These are phyloP conservation scores for Periplaneta americana DNA, from an alignment of 1,140 invertebrate genomes.

Conservation along the genomic window DNA sequence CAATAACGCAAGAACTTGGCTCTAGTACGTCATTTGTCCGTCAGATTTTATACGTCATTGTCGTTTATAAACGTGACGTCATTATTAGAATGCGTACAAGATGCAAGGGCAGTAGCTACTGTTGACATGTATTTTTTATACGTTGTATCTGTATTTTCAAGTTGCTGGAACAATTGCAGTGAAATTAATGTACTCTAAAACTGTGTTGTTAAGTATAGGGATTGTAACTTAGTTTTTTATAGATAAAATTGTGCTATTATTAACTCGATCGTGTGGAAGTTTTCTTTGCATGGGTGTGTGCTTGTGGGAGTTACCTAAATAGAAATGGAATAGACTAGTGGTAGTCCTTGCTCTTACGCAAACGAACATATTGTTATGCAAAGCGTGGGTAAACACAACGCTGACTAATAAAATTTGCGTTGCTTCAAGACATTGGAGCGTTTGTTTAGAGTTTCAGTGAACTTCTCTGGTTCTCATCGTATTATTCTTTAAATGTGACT, in stretches of 20 bases:
- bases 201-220: neutral
- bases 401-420: neutral
- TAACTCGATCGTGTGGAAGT: neutral
- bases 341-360: neutral
- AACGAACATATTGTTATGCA: neutral
- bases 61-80: neutral
- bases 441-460: neutral
- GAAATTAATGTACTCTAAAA: neutral
- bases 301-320: neutral
- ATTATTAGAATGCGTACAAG: neutral
- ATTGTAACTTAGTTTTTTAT: neutral
- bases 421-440: neutral
- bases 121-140: neutral
- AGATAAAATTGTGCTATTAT: neutral
- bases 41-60: neutral
- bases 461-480: neutral
- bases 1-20: neutral
- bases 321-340: neutral
- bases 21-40: neutral
- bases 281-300: neutral
- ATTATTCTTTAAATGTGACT: neutral
- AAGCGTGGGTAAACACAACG: neutral
- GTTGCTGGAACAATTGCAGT: neutral
- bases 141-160: neutral
- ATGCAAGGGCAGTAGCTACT: neutral